Conservation (phyloP, 2,113 vertebrate genomes). For the Myotis brandtii region DNA sequence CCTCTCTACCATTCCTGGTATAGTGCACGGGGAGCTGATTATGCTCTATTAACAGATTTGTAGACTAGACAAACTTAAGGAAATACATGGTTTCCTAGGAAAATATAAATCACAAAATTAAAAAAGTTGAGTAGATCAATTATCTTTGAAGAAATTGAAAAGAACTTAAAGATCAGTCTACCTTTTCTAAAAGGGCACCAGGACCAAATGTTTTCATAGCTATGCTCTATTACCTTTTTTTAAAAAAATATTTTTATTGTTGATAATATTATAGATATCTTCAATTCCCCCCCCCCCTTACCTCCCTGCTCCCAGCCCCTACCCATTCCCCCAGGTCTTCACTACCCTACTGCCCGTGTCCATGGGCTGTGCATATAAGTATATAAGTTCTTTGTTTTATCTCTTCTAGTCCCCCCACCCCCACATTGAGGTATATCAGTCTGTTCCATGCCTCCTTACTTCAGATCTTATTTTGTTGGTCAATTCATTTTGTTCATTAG, state of each 20-base stretch:
- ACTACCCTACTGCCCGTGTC: too few relatives aligned
- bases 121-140: neutral
- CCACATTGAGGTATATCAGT: too few relatives aligned
- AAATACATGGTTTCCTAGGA: neutral
- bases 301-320: too few relatives aligned
- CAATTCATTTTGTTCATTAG: too few relatives aligned
- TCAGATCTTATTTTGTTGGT: too few relatives aligned
- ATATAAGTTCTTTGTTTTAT: too few relatives aligned
- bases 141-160: constrained; percentile 37
- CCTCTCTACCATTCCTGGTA: neutral
- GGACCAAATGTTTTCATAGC: neutral
- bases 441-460: too few relatives aligned
- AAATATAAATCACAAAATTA: constrained; percentile 50
- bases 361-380: too few relatives aligned
- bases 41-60: neutral
- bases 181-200: neutral
- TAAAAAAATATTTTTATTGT: neutral
- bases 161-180: neutral
- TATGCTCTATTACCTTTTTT: neutral
- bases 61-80: constrained; percentile 23
- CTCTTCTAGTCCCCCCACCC: too few relatives aligned
- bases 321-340: too few relatives aligned
- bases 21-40: neutral
- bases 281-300: too few relatives aligned
- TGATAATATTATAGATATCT: too few relatives aligned